Percentiles rank a stretch among this genome's conserved stretches.
Evolutionary conservation across 2,113 vertebrate genomes (phyloP).

Genomic region (Lophotis ruficrista): DNA sequence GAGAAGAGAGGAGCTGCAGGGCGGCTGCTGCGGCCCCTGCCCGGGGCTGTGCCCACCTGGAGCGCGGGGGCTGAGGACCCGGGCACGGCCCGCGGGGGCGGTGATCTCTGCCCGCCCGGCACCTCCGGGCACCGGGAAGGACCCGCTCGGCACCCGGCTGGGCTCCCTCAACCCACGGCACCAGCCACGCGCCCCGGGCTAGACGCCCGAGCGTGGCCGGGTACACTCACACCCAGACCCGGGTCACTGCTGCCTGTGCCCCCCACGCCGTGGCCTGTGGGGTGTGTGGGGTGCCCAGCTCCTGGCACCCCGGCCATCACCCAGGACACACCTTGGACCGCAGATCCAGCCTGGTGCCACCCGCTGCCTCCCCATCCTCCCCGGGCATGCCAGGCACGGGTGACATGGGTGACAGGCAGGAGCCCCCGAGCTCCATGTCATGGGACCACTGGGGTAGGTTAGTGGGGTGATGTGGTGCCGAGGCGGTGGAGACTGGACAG

Average conservation of each 20-base stretch:
- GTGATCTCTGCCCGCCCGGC: background rate
- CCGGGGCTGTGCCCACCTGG: background rate
- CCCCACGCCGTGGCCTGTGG: rapidly evolving
- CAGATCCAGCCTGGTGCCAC: background rate
- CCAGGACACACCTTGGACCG: background rate
- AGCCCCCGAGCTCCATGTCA: background rate
- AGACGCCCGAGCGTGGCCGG: rapidly evolving
- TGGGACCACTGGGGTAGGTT: background rate
- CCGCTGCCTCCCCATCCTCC: background rate
- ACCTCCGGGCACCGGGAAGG: background rate
- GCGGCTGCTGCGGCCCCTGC: background rate
- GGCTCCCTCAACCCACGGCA: background rate
- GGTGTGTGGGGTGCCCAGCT: background rate
- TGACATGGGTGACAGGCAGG: background rate
- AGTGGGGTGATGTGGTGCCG: slow-evolving; percentile 30
- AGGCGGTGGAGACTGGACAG: background rate
- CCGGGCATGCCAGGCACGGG: background rate
- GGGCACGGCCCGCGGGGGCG: background rate
- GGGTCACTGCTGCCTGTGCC: background rate
- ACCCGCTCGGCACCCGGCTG: rapidly evolving
- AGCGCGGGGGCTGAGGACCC: rapidly evolving
- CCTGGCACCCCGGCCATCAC: background rate
- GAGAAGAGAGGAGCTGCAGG: slow-evolving; percentile 32
- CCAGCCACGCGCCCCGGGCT: rapidly evolving
- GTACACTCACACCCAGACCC: background rate